Evolutionary conservation across 2,888 invertebrate species (phyloP), one percentile per base, ranked within the genome.

Genomic region (Drosophila ochracea): DNA sequence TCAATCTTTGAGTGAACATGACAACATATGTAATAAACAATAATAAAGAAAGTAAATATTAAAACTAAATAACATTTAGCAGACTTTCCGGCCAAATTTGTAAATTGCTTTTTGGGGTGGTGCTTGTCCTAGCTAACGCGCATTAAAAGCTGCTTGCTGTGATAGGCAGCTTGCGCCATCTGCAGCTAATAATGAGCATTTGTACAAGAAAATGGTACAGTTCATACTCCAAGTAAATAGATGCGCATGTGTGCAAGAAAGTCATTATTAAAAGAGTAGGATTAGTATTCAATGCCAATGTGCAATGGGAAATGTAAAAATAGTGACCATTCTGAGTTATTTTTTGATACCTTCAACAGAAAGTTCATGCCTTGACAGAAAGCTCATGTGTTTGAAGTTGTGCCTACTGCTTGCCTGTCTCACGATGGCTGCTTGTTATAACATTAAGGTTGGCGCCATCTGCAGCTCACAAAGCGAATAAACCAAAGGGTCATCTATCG

Each of bases 21-120:
- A 78, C 68, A 80, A 74, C 78, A 80, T 78, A 74, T 80, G 81
- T 78, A 80, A 80, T 74, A 71, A 78, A 68, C 41, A 61, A 68
- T 58, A 77, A 80, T 66, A 77, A 80, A 62, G 67, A 76, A 80
- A 70, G 49, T 77, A 66, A 73, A 77, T 47, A 62, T 57, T 55
- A 73, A 73, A 55, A 67, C 39, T 73, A 25, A 47, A 25, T n/a
- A 35, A 49, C 25, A 47, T 37, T 16, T 28, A 11, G 28, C 28
- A 11, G 25, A 35, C 19, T 55, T 55, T 33, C 4, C 4, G 25
- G 19, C 2, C 5, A 4, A 11, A 3, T 30, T 7, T 30, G n/a
- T 9, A 5, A 60, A 50, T 33, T 21, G 3, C n/a, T 43, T 1
- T n/a, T 21, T 33, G 25, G 39, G 2, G 39, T n/a, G 54, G 3